phyloP scores from a whole-genome alignment of 2,888 invertebrate genomes.

The Holacanthella duospinosa region DNA sequence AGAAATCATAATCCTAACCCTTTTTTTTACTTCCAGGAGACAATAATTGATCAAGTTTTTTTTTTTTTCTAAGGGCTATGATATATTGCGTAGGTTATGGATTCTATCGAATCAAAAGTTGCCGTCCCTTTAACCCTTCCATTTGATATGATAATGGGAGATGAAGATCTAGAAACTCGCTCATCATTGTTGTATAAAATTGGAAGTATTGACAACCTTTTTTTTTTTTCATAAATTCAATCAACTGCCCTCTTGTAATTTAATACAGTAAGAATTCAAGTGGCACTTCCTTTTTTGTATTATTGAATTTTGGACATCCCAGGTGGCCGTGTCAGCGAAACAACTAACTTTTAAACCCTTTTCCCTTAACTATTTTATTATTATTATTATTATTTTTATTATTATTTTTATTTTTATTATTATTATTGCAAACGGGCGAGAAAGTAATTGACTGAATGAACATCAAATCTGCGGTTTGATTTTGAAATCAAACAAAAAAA shows the following conservation, averaged over 20 bases:
- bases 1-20: not conserved
- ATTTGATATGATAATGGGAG: not conserved
- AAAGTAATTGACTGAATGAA: not conserved
- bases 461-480: constrained; percentile 3
- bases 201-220: not conserved
- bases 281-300: not conserved
- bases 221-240: not conserved
- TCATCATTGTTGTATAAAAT: too few species aligned
- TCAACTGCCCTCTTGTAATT: not conserved
- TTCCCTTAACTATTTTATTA: too few species aligned
- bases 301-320: not conserved
- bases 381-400: too few species aligned
- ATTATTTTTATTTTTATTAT: too few species aligned
- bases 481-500: not conserved
- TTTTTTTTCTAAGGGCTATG: not conserved
- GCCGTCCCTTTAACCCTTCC: not conserved
- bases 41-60: not conserved
- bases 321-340: not conserved
- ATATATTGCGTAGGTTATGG: not conserved
- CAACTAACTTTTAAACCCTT: not conserved
- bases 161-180: not conserved
- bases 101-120: not conserved
- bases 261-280: not conserved
- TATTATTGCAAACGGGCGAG: not conserved
- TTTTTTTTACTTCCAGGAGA: not conserved